A percentile compares a stretch with the other conserved stretches of the same genome.
Evolutionary conservation across 2,113 vertebrate genomes (phyloP).

Genomic region (Piprites chloris): DNA sequence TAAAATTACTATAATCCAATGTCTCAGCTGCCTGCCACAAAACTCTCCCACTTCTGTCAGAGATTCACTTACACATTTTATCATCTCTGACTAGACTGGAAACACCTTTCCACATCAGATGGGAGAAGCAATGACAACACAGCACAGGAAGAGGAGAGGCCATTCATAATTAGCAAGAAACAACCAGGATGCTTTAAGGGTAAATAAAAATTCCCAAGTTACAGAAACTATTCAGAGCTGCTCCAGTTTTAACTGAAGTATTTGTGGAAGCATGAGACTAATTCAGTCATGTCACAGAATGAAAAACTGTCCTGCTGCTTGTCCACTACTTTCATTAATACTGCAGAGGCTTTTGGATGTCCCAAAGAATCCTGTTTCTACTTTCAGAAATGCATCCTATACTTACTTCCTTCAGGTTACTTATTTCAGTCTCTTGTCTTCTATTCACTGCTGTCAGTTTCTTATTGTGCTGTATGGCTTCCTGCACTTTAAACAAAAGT

Average conservation of each 20-base stretch:
- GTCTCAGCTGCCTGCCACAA: neutral
- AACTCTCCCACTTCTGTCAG: neutral
- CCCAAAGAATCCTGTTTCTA: neutral
- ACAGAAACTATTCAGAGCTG: neutral
- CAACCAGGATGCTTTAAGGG: rapidly evolving
- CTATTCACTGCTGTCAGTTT: slow-evolving; percentile 79
- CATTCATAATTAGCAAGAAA: neutral
- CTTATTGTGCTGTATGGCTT: slow-evolving; percentile 84
- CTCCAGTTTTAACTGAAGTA: neutral
- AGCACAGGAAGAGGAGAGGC: neutral
- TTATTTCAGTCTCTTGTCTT: slow-evolving; percentile 81
- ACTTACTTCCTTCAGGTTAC: slow-evolving; percentile 83
- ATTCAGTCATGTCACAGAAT: neutral
- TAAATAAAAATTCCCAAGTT: neutral
- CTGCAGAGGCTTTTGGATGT: neutral
- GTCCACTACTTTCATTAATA: neutral
- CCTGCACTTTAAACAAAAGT: slow-evolving; percentile 78
- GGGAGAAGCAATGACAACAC: neutral
- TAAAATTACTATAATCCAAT: neutral
- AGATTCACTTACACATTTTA: neutral
- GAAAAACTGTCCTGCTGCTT: neutral
- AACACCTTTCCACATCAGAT: neutral
- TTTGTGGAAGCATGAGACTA: neutral
- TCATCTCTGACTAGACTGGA: neutral
- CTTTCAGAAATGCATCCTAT: neutral